These are phyloP conservation scores for Ormyrus nitidulus DNA, from an alignment of 2,888 invertebrate genomes.

Conservation along the genomic window DNA sequence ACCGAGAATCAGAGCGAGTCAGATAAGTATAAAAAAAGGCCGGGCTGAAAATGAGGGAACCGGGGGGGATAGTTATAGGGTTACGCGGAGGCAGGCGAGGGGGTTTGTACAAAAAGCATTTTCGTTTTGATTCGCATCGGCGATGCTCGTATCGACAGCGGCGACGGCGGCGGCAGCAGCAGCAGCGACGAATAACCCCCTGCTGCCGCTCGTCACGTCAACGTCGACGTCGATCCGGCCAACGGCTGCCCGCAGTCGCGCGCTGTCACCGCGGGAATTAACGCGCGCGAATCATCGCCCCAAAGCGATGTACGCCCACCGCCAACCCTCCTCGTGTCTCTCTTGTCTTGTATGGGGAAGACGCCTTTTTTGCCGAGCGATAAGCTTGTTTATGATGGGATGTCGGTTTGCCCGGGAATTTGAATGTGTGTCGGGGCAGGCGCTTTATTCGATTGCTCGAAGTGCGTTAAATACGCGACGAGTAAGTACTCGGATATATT, in stretches of 20 bases:
- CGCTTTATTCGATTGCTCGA: no score
- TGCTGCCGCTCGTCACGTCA: slow-evolving; percentile 9
- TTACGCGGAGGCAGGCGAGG: no score
- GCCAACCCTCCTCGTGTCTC: neutral
- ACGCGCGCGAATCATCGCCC: slow-evolving; percentile 55
- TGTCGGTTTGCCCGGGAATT: neutral
- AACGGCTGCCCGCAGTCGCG: slow-evolving; percentile 41
- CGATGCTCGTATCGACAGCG: neutral
- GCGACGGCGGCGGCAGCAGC: neutral
- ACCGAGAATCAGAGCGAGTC: no score
- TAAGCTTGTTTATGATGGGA: neutral
- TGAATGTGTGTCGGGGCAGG: no score
- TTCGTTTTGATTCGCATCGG: slow-evolving; percentile 24
- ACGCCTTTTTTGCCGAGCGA: neutral
- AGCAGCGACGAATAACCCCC: neutral
- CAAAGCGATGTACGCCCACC: neutral
- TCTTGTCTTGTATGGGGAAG: neutral
- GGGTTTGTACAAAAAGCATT: neutral
- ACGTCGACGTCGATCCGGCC: slow-evolving; percentile 64
- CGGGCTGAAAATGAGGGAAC: no score
- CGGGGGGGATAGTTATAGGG: no score
- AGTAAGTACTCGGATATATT: no score
- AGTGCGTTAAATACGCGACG: no score
- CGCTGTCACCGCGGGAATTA: slow-evolving; percentile 61
- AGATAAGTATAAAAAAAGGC: no score